Evolutionary conservation across 2,113 vertebrate species (phyloP), one percentile per base, ranked within the genome.

Genomic region (Engystomops pustulosus): DNA sequence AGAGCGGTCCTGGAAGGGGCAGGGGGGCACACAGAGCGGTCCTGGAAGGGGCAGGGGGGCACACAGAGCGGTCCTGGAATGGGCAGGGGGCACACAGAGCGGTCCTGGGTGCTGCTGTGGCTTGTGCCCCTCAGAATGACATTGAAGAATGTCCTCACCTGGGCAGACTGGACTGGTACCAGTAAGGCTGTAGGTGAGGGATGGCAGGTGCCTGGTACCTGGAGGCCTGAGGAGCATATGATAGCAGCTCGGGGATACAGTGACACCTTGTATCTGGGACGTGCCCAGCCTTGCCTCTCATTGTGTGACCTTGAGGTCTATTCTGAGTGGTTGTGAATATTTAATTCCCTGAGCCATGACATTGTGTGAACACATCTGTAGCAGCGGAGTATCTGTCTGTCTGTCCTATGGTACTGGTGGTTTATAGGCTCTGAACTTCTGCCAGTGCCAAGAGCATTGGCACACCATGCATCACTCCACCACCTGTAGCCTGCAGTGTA

Each of bases 241-340:
- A 18, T 18, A 20, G 18, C 23, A 11, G 49, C 49, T 6, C 53
- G 1, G 14, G 5, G 47, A n/a, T n/a, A n/a, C 47, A 17, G 47
- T 55, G 20, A 23, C 23, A 60, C 23, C 62, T 5, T 49, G 78
- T 32, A 5, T 15, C 18, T 27, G 11, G 41, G 27, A 51, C 49
- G 60, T 38, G 36, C 60, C 18, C 27, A 30, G 15, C 51, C 32
- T 23, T 36, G 30, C 55, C 55, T 45, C 36, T 65, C 78, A 51
- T 20, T 55, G 70, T 65, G 18, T 83, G 81, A 83, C 81, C 81
- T 83, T 83, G 81, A 83, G 15, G 60, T 25, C 27, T 9, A 47
- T 81, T 25, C 34, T 60, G 30, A 74, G 69, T 30, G 17, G 17
- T 49, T 44, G 18, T 76, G 55, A 76, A 83, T 76, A 49, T 83